Evolutionary conservation across 2,888 invertebrate genomes (phyloP).

Genomic region (Germaria angustata): DNA sequence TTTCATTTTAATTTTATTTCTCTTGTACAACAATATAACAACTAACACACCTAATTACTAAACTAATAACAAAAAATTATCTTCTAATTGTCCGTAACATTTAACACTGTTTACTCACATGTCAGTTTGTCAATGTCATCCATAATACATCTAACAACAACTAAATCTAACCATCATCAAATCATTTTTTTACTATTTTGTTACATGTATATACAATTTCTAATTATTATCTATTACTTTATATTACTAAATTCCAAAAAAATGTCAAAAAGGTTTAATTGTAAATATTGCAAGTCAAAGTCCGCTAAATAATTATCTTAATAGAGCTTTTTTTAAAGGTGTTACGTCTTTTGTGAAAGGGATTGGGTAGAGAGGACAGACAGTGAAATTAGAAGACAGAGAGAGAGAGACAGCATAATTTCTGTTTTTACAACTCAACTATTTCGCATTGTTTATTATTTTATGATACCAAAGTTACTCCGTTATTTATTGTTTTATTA

Average conservation of each 20-base stretch:
- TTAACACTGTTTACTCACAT: conserved; percentile 24
- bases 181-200: conserved; percentile 23
- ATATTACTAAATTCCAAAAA: background rate
- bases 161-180: background rate
- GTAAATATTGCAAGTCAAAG: background rate
- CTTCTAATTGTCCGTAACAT: conserved; percentile 11
- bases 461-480: too few relatives aligned
- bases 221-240: background rate
- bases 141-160: conserved; percentile 24
- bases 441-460: too few relatives aligned
- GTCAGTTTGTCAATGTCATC: conserved; percentile 35
- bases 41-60: background rate
- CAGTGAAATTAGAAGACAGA: too few relatives aligned
- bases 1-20: background rate
- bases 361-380: too few relatives aligned
- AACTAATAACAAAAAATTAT: conserved; percentile 4
- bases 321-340: too few relatives aligned
- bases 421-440: too few relatives aligned
- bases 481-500: too few relatives aligned
- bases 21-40: background rate
- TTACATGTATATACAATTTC: background rate
- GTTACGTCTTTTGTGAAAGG: too few relatives aligned
- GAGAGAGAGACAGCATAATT: too few relatives aligned
- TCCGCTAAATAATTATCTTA: too few relatives aligned
- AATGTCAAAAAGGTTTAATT: background rate